These are phyloP conservation scores for Diceros bicornis DNA, from an alignment of 2,797 vertebrate genomes.

Conservation along the genomic window DNA sequence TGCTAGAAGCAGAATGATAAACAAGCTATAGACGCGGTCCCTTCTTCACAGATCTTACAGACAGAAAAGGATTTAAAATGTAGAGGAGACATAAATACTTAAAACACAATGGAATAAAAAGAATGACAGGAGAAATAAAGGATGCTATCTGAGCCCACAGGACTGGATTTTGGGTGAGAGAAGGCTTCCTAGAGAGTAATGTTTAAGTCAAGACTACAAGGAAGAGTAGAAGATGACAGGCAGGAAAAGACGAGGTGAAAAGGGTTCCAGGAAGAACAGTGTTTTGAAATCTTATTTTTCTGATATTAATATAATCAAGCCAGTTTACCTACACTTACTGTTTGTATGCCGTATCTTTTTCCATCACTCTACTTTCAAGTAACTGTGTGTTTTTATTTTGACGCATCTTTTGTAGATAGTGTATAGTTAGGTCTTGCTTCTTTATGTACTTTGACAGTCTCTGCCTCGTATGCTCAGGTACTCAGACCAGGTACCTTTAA, in stretches of 20 bases:
- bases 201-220: background rate
- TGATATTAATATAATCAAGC: background rate
- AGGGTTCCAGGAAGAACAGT: background rate
- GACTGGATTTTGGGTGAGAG: background rate
- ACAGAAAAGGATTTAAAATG: slow-evolving; percentile 11
- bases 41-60: slow-evolving; percentile 39
- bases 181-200: background rate
- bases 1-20: background rate
- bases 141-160: background rate
- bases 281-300: slow-evolving; percentile 7
- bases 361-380: background rate
- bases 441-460: background rate
- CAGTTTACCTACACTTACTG: background rate
- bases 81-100: background rate
- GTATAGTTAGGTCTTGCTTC: background rate
- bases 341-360: background rate
- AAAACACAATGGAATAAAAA: background rate
- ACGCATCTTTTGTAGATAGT: background rate
- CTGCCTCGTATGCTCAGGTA: background rate
- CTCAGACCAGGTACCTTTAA: background rate
- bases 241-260: background rate
- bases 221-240: background rate
- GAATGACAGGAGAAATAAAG: background rate
- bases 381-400: background rate
- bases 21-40: background rate